Conservation (phyloP, 2,888 invertebrate genomes). For the Itoplectis maculator region DNA sequence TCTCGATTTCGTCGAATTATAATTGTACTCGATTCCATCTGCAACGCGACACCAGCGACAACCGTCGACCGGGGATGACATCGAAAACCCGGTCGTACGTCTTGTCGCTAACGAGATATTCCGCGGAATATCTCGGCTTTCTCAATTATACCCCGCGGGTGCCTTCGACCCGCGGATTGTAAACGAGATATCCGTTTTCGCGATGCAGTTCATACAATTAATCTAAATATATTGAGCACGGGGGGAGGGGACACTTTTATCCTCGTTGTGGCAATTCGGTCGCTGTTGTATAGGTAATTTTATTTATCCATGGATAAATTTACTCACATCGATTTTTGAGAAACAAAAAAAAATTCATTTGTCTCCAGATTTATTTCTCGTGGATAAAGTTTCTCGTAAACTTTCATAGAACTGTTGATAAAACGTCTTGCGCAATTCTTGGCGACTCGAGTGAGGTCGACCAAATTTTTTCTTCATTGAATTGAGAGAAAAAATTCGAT, state of each 20-base stretch:
- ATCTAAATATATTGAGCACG: neutral
- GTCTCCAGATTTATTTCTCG: too few species aligned
- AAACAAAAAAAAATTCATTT: neutral
- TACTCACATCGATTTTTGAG: too few species aligned
- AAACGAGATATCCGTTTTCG: slow-evolving; percentile 39
- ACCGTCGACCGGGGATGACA: neutral
- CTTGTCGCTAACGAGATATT: slow-evolving; percentile 58
- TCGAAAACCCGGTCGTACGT: slow-evolving; percentile 47
- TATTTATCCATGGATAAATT: too few species aligned
- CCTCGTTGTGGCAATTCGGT: neutral
- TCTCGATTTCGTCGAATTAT: neutral
- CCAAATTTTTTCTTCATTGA: too few species aligned
- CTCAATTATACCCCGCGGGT: slow-evolving; percentile 54
- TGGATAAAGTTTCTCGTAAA: too few species aligned
- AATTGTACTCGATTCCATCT: slow-evolving; percentile 33
- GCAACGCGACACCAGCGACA: slow-evolving; percentile 38
- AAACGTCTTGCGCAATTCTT: too few species aligned
- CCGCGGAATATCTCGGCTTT: slow-evolving; percentile 51
- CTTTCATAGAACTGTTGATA: too few species aligned
- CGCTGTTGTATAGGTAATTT: neutral
- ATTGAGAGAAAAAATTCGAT: too few species aligned
- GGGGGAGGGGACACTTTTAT: neutral
- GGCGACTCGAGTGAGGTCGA: too few species aligned
- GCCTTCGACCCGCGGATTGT: slow-evolving; percentile 1
- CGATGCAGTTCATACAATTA: neutral